phyloP scores from a whole-genome alignment of 2,888 invertebrate species.

The Lagria hirta region DNA sequence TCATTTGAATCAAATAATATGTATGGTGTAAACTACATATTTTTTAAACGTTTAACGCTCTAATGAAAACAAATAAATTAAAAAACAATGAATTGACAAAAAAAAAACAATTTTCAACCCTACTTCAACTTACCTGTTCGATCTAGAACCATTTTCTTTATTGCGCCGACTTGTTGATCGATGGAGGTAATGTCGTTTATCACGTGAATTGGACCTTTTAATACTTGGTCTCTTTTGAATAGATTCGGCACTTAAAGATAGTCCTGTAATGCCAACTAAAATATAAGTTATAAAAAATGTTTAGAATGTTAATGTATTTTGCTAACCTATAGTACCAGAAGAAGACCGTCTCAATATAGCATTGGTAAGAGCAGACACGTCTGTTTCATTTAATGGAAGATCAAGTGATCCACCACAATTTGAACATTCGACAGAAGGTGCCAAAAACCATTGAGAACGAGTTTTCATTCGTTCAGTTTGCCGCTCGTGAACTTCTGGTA shows the following conservation, averaged over 20 bases:
- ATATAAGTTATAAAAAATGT: slow-evolving; percentile 9
- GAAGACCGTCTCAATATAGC: slow-evolving; percentile 57
- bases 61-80: no score
- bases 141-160: slow-evolving; percentile 59
- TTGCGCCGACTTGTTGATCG: slow-evolving; percentile 60
- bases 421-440: slow-evolving; percentile 61
- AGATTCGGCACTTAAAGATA: slow-evolving; percentile 66
- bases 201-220: slow-evolving; percentile 60
- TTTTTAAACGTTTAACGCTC: no score
- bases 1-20: no score
- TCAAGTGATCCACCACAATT: slow-evolving; percentile 55
- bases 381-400: slow-evolving; percentile 52
- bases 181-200: slow-evolving; percentile 57
- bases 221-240: slow-evolving; percentile 62
- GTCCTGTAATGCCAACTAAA: slow-evolving; percentile 61
- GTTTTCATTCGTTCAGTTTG: slow-evolving; percentile 96
- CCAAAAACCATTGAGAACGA: slow-evolving; percentile 96
- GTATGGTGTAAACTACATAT: no score
- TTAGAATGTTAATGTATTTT: slow-evolving; percentile 39
- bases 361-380: slow-evolving; percentile 50
- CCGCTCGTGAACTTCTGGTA: slow-evolving; percentile 94
- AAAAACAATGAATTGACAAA: slow-evolving; percentile 6
- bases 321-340: slow-evolving; percentile 62
- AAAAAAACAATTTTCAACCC: slow-evolving; percentile 8
- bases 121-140: slow-evolving; percentile 54